phyloP scores from a whole-genome alignment of 2,113 vertebrate genomes.

The Marmota flaviventris region DNA sequence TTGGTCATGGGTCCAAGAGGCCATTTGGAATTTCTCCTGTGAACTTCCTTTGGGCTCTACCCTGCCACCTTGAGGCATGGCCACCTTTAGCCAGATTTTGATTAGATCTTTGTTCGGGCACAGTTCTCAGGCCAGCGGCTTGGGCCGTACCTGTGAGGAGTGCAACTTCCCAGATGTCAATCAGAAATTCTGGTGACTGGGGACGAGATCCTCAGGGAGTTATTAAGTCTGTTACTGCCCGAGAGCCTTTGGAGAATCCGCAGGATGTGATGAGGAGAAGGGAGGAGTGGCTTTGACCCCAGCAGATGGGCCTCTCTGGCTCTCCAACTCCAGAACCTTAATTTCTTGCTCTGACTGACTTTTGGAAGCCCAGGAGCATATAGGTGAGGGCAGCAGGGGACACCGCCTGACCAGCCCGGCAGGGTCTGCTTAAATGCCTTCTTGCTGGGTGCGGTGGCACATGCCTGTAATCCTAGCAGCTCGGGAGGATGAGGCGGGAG shows the following conservation, averaged over 20 bases:
- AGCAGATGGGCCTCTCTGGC: fast-evolving
- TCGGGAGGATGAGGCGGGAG: too few species aligned
- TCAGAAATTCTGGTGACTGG: not conserved
- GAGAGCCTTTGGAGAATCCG: not conserved
- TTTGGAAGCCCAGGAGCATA: not conserved
- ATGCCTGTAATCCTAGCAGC: too few species aligned
- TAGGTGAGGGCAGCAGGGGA: fast-evolving
- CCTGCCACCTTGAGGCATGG: not conserved
- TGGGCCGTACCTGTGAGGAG: not conserved
- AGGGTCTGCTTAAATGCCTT: too few species aligned
- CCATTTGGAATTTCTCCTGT: not conserved
- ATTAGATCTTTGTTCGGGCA: not conserved
- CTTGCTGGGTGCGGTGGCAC: fast-evolving
- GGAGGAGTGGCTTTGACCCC: not conserved
- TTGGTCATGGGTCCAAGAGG: not conserved
- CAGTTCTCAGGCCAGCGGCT: not conserved
- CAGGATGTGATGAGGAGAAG: not conserved
- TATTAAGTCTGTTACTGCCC: fast-evolving
- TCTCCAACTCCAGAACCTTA: not conserved
- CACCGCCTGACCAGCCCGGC: fast-evolving
- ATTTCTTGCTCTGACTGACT: not conserved
- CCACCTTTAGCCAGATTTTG: not conserved
- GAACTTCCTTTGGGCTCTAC: not conserved
- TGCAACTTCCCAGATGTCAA: not conserved
- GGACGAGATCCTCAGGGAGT: too few species aligned